Evolutionary conservation across 2,797 vertebrate genomes (phyloP), one percentile per base, ranked within the genome.

Genomic region (Pygocentrus nattereri): DNA sequence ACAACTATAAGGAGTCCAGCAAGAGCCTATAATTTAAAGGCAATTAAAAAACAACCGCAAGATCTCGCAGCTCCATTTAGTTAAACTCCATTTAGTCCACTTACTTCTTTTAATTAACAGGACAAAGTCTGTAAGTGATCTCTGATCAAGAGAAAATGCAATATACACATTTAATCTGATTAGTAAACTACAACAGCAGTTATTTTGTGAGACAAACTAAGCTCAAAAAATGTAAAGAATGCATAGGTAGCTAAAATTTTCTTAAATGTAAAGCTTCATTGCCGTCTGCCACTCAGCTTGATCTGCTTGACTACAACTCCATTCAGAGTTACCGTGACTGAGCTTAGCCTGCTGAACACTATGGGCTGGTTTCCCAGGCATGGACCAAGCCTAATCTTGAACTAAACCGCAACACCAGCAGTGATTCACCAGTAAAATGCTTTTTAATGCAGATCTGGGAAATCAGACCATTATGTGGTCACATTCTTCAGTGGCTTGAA

Each of bases 361-460:
- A 50, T 30, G 1, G 27, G 49, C 49, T 73, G 27, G 27, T 56
- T 73, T 73, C 70, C 70, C 18, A n/a, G 30, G 56, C 50, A 73
- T 34, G 8, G 30, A 56, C 30, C 56, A 50, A 52, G 47, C 69
- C 6, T 72, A 19, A 31, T 19, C 25, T 54, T 4, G 19, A 18
- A 47, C 21, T n/a, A 34, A 31, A 34, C 49, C 2, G 25, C 70
- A 54, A 23, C 34, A 30, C 50, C 21, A 31, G 16, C 21, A 23
- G 27, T 21, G 49, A 71, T 52, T 52, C 25, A 71, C 69, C 49
- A 19, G 12, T 21, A 47, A 38, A 54, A 34, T n/a, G 38, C 19
- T 38, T 54, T 27, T 34, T 11, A 56, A 27, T 12, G 30, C 13
- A 15, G 27, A n/a, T 38, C 27, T 23, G 50, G 70, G 27, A 34